Evolutionary conservation across 2,113 vertebrate genomes (phyloP).

Genomic region (Ovis aries): ARS-UI_Ramb_v3.0 NC_056061.1:2519501-2520000

Average conservation of each 20-base stretch:
- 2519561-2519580: background rate
- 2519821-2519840: conserved; percentile 86
- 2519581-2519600: background rate
- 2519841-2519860: conserved; percentile 76
- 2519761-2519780: conserved; percentile 80
- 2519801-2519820: conserved; percentile 83
- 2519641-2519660: background rate
- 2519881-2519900: conserved; percentile 74
- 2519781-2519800: conserved; percentile 86
- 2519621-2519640: background rate
- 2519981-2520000: conserved; percentile 84
- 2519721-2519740: conserved; percentile 41
- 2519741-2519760: conserved; percentile 8
- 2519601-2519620: background rate
- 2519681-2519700: background rate
- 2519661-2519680: background rate
- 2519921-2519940: conserved; percentile 86
- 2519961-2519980: conserved; percentile 82
- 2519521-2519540: background rate
- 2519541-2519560: background rate
- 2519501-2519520: background rate
- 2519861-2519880: conserved; percentile 80
- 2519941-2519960: conserved; percentile 81
- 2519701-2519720: conserved; percentile 28
- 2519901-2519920: conserved; percentile 83